Percentiles rank a stretch among this genome's conserved stretches.
These are phyloP conservation scores for Barbus barbus DNA, from an alignment of 2,113 vertebrate genomes.

Conservation along the genomic window DNA sequence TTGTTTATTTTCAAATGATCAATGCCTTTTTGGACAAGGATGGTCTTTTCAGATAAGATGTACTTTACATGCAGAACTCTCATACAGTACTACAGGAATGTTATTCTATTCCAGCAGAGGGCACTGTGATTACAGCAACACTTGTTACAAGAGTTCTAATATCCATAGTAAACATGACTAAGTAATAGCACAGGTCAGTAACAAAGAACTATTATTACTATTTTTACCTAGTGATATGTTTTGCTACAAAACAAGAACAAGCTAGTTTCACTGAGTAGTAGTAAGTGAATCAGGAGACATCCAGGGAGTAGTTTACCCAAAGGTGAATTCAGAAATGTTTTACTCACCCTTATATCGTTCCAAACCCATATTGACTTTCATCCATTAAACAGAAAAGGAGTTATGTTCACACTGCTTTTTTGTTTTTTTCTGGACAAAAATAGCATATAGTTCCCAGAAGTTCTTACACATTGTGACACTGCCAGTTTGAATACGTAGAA, in stretches of 20 bases:
- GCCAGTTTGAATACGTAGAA: too few species aligned
- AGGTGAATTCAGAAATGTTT: too few species aligned
- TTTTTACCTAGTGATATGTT: background rate
- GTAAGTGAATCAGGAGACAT: background rate
- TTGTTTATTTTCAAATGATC: background rate
- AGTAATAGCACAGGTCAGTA: background rate
- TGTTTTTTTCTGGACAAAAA: background rate
- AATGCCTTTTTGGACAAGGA: too few species aligned
- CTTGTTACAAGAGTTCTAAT: background rate
- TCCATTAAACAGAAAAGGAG: background rate
- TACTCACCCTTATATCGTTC: background rate
- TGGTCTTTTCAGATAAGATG: background rate
- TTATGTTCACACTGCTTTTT: background rate
- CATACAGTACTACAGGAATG: background rate
- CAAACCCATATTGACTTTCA: background rate
- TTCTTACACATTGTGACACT: too few species aligned
- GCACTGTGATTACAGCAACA: slow-evolving; percentile 2
- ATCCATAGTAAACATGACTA: background rate
- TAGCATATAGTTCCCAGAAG: background rate
- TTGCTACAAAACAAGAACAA: background rate
- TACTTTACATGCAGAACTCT: background rate
- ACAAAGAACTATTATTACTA: background rate
- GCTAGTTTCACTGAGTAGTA: background rate
- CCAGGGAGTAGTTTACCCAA: background rate
- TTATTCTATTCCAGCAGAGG: slow-evolving; percentile 1